Conservation (phyloP, 2,888 invertebrate species). For the Cataglyphis cursor region DNA sequence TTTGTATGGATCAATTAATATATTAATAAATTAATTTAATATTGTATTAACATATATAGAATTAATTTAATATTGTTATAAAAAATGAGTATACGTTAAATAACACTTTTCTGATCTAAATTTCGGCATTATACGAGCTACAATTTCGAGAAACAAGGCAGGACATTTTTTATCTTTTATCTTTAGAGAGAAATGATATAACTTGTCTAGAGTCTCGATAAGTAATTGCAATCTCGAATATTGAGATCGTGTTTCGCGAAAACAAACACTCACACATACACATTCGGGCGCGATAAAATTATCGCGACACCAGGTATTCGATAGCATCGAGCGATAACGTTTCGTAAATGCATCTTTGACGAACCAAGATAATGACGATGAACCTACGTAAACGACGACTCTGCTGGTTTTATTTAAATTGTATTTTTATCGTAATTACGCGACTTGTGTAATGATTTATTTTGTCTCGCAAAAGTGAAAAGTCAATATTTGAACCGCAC, state of each 20-base stretch:
- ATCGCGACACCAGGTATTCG: conserved; percentile 41
- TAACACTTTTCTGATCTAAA: neutral
- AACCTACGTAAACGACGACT: neutral
- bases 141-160: neutral
- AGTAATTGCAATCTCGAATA: conserved; percentile 29
- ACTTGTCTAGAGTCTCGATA: neutral
- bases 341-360: conserved; percentile 10
- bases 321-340: neutral
- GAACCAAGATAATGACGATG: conserved; percentile 17
- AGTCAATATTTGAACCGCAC: conserved; percentile 32
- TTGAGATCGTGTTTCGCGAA: conserved; percentile 25
- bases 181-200: conserved; percentile 30
- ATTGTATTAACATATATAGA: neutral
- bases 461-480: neutral
- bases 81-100: neutral
- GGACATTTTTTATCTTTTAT: neutral
- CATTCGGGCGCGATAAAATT: conserved; percentile 33
- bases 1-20: neutral
- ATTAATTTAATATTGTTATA: neutral
- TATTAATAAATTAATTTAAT: neutral
- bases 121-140: neutral
- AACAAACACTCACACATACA: neutral
- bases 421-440: neutral
- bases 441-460: conserved; percentile 36
- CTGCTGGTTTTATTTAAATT: conserved; percentile 12